These are phyloP conservation scores for Bicyclus anynana DNA, from an alignment of 1,140 invertebrate genomes.

Conservation along the genomic window DNA sequence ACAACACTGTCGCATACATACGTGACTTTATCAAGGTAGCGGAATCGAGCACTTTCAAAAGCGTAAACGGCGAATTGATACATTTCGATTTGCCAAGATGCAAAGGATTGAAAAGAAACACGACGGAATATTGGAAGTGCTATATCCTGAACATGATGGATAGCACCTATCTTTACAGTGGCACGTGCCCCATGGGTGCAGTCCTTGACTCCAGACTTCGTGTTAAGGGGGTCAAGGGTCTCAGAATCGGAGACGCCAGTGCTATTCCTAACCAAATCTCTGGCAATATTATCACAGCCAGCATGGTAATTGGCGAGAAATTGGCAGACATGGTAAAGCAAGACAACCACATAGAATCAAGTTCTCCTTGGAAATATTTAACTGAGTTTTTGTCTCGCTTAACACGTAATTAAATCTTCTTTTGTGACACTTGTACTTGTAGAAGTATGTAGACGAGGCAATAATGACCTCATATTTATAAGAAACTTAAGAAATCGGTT, in stretches of 20 bases:
- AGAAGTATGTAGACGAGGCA: too few relatives aligned
- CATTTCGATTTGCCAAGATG: slow-evolving; percentile 16
- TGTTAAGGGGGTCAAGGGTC: slow-evolving; percentile 51
- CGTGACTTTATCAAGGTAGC: slow-evolving; percentile 16
- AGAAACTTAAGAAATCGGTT: too few relatives aligned
- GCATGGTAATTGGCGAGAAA: slow-evolving; percentile 32
- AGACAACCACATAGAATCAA: too few relatives aligned
- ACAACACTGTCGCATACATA: slow-evolving; percentile 38
- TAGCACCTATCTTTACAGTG: slow-evolving; percentile 59
- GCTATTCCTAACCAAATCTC: slow-evolving; percentile 34
- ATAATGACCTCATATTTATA: too few relatives aligned
- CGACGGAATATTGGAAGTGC: slow-evolving; percentile 64
- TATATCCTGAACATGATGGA: slow-evolving; percentile 43
- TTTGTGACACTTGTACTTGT: too few relatives aligned
- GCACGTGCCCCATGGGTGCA: slow-evolving; percentile 76
- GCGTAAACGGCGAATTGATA: slow-evolving; percentile 8
- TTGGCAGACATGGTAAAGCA: slow-evolving; percentile 27
- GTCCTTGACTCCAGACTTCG: slow-evolving; percentile 61
- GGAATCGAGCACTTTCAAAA: slow-evolving; percentile 17
- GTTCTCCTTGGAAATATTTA: too few relatives aligned
- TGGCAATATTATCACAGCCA: slow-evolving; percentile 33
- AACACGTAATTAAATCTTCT: too few relatives aligned
- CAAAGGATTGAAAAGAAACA: neutral
- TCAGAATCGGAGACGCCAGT: slow-evolving; percentile 43
- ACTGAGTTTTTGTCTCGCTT: too few relatives aligned